Evolutionary conservation across 2,888 invertebrate species (phyloP), one percentile per base, ranked within the genome.

Genomic region (Peribatodes rhomboidaria): DNA sequence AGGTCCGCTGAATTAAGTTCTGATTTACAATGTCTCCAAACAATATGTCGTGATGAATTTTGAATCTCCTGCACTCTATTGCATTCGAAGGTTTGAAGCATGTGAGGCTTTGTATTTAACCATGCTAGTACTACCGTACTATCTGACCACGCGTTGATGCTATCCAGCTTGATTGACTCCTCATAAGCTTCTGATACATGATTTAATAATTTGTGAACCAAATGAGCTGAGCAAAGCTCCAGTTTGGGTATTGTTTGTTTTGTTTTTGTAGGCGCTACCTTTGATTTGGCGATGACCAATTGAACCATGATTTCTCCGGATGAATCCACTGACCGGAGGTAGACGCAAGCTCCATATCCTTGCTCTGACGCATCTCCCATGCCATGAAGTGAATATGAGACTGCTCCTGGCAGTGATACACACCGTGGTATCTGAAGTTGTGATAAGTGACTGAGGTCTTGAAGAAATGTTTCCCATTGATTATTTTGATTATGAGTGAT

Each of bases 341-440:
- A 53, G 8, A 53, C n/a, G 10, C 52, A 53, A 0, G 52, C 37
- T 13, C 8, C 39, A 22, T 39, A 39, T 1, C 52, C 52, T 13
- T 6, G 2, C n/a, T 53, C 53, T 13, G 61, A 61, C 0, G 54
- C 60, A 46, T 60, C 60, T 11, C 60, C 41, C 11, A 60, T 42
- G 0, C 60, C 60, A 27, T 53, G 53, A 2, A 60, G 46, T 52
- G 60, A 46, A 46, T 44, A 44, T 44, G 50, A 50, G 33, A 35
- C 33, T 10, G 52, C 52, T 39, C n/a, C 22, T 13, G 39, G 13
- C 1, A 53, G 0, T 20, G n/a, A 1, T 11, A 39, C 10, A 22
- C 52, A 53, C 11, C 52, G 8, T 1, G 52, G 52, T 53, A 53
- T 39, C 8, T 22, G 4, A n/a, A 53, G 16, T 4, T 39, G 13